Evolutionary conservation across 2,888 invertebrate genomes (phyloP).

Genomic region (Onchidella celtica): DNA sequence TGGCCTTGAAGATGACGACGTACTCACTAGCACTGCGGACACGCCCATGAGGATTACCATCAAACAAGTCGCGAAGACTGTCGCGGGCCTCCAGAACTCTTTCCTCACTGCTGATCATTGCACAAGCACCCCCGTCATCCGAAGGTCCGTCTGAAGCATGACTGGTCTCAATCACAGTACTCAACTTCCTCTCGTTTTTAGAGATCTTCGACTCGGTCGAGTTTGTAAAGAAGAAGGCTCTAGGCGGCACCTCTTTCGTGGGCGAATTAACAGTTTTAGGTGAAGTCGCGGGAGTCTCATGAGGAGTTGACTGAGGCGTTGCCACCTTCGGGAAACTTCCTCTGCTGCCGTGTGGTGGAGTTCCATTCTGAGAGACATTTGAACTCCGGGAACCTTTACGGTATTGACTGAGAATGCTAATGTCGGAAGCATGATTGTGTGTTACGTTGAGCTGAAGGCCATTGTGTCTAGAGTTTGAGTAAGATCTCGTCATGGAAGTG

Average conservation of each 20-base stretch:
- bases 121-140: constrained; percentile 7
- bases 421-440: constrained; percentile 60
- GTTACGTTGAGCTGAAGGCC: constrained; percentile 55
- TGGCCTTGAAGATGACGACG: constrained; percentile 59
- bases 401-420: constrained; percentile 55
- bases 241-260: constrained; percentile 22
- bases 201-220: constrained; percentile 34
- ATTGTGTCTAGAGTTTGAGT: constrained; percentile 63
- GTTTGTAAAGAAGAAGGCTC: constrained; percentile 14
- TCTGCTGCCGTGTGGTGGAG: constrained; percentile 53
- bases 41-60: constrained; percentile 53
- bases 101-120: constrained; percentile 27
- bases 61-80: constrained; percentile 52
- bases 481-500: constrained; percentile 59
- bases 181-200: constrained; percentile 57
- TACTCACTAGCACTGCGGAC: constrained; percentile 62
- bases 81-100: constrained; percentile 51
- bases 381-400: constrained; percentile 54
- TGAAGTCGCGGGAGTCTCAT: constrained; percentile 52
- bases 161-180: constrained; percentile 60
- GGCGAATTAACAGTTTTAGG: constrained; percentile 34
- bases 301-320: constrained; percentile 57
- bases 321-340: constrained; percentile 53
- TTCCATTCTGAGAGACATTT: constrained; percentile 21
- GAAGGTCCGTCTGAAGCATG: constrained; percentile 51